These are phyloP conservation scores for Neotragus moschatus DNA, from an alignment of 2,113 vertebrate species.

Conservation along the genomic window DNA sequence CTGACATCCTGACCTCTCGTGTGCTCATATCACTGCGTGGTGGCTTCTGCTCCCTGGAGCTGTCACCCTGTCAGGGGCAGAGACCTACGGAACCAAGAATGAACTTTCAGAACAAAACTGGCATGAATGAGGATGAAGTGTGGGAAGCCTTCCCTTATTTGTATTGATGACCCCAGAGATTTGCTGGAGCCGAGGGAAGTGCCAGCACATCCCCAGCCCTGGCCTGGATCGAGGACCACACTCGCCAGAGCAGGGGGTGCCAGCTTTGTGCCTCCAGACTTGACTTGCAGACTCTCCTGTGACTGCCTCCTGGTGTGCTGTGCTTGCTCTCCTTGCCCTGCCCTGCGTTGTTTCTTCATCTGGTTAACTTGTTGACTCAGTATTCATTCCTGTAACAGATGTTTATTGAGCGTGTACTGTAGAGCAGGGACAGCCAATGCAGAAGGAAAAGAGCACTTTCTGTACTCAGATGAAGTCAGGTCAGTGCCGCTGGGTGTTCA, in stretches of 20 bases:
- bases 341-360: background rate
- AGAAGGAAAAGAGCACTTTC: background rate
- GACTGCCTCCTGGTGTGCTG: too few species aligned
- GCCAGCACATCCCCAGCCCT: background rate
- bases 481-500: background rate
- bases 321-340: background rate
- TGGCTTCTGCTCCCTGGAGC: background rate
- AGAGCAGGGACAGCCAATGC: too few species aligned
- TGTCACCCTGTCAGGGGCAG: background rate
- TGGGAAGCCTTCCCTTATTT: background rate
- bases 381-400: background rate
- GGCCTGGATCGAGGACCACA: fast-evolving
- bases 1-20: background rate
- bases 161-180: background rate
- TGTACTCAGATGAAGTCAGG: background rate
- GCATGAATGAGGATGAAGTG: background rate
- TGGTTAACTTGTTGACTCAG: background rate
- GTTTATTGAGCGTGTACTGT: background rate
- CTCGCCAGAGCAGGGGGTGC: background rate
- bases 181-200: background rate
- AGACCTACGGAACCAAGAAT: background rate
- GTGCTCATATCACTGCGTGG: background rate
- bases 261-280: background rate
- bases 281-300: too few species aligned
- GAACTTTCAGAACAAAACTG: background rate